Evolutionary conservation across 2,113 vertebrate species (phyloP).

Genomic region (Tetrao urogallus): DNA sequence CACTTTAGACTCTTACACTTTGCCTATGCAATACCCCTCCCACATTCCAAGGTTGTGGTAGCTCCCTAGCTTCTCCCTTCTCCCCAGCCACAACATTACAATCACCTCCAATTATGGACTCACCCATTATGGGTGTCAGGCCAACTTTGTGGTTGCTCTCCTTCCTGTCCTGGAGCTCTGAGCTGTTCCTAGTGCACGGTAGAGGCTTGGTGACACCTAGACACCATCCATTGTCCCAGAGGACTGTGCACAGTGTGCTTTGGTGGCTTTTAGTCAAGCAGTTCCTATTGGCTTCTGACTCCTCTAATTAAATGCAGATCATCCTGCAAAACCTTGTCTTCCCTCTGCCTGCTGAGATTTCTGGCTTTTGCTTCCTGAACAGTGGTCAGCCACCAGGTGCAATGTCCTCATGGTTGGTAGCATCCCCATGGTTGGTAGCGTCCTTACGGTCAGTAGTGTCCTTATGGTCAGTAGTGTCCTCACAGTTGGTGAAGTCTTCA

Average conservation of each 20-base stretch:
- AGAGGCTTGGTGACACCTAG: background rate
- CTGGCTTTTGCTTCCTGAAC: background rate
- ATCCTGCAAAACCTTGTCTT: background rate
- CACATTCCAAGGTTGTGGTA: background rate
- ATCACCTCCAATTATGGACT: background rate
- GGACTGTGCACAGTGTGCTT: background rate
- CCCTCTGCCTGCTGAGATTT: background rate
- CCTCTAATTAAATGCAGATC: background rate
- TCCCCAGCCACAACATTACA: accelerated
- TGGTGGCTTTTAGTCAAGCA: background rate
- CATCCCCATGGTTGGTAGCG: background rate
- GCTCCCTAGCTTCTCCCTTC: background rate
- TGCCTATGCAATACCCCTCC: accelerated
- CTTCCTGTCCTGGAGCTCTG: background rate
- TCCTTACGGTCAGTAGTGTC: too few species aligned
- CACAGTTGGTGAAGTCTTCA: too few species aligned
- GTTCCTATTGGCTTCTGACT: background rate
- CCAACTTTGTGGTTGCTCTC: background rate
- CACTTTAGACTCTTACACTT: background rate
- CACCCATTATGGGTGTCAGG: background rate
- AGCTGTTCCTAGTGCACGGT: background rate
- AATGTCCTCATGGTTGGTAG: background rate
- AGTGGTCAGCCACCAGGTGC: background rate
- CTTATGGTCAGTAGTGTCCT: background rate
- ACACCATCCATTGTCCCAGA: background rate